Evolutionary conservation across 2,797 vertebrate species (phyloP), one percentile per base, ranked within the genome.

Genomic region (Emys orbicularis): DNA sequence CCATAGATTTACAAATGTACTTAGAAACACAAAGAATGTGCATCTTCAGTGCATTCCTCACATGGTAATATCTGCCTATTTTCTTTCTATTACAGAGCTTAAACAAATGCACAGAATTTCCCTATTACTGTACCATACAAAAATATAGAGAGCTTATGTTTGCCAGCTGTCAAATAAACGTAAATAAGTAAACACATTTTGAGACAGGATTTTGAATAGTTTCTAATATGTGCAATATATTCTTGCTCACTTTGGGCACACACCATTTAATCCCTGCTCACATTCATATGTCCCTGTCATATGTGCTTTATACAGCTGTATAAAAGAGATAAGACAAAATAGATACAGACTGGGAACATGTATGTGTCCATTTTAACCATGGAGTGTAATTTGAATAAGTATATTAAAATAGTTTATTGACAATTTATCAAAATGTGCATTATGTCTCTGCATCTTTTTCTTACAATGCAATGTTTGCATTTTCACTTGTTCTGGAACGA

Each of bases 181-280:
- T 41, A 87, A 44, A 53, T 83, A 77, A 5, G 19, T 0, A 0
- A 81, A 80, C 0, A 0, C 4, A 34, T 85, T 93, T 80, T 91
- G 21, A 93, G 11, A 81, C 3, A 84, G 34, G 52, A 65, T 47
- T 81, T 83, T 65, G 5, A 57, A 4, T 12, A 37, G 1, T 41
- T 90, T 2, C 5, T 91, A 19, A 11, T 10, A 9, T 11, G 1
- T 12, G 5, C 56, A 81, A 56, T 44, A 59, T 10, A 34, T 54
- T 88, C 3, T 84, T 91, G 1, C 8, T 83, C 11, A 41, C 0
- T 57, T 90, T 92, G 85, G 0, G 85, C 56, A 56, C 3, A 50
- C 59, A 81, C 49, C 2, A 44, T 87, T 88, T 87, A 47, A 41
- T 53, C 19, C 52, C 31, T 84, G 6, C 3, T 68, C 1, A 25